Conservation (phyloP, 2,888 invertebrate genomes). For the Nephrotoma appendiculata region DNA sequence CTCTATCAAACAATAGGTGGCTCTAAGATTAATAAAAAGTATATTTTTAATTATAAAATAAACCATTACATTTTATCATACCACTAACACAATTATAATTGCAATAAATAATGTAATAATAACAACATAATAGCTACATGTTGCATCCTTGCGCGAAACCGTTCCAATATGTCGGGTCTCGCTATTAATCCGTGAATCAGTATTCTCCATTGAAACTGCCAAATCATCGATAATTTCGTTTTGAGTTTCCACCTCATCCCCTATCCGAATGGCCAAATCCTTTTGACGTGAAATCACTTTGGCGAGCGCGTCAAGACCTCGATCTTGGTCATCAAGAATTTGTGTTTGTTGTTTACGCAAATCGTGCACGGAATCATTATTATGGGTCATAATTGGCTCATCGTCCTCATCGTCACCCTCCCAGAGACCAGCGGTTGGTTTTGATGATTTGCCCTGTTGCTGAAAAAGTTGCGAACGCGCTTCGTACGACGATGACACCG, state of each 20-base stretch:
- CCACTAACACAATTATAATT: slow-evolving; percentile 42
- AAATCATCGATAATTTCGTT: slow-evolving; percentile 68
- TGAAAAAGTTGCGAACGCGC: slow-evolving; percentile 12
- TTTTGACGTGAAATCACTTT: slow-evolving; percentile 63
- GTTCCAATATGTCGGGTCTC: slow-evolving; percentile 51
- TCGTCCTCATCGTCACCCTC: slow-evolving; percentile 21
- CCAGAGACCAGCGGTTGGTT: slow-evolving; percentile 15
- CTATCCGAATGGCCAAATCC: slow-evolving; percentile 56
- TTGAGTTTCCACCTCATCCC: slow-evolving; percentile 60
- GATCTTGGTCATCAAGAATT: slow-evolving; percentile 58
- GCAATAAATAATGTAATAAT: slow-evolving; percentile 52
- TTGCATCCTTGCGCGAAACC: slow-evolving; percentile 52
- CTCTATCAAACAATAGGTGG: not conserved
- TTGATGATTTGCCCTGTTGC: not conserved
- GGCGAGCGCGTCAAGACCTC: slow-evolving; percentile 57
- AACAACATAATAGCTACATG: slow-evolving; percentile 61
- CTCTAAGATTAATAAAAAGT: not conserved
- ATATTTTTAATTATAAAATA: not conserved
- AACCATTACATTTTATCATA: slow-evolving; percentile 18
- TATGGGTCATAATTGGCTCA: slow-evolving; percentile 29
- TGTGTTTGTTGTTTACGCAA: slow-evolving; percentile 42
- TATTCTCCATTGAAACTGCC: slow-evolving; percentile 53
- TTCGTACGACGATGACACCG: slow-evolving; percentile 15
- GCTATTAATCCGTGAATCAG: slow-evolving; percentile 47
- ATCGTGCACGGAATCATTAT: slow-evolving; percentile 33